Evolutionary conservation across 2,888 invertebrate species (phyloP), one percentile per base, ranked within the genome.

Genomic region (Drosophila fungiperda): DNA sequence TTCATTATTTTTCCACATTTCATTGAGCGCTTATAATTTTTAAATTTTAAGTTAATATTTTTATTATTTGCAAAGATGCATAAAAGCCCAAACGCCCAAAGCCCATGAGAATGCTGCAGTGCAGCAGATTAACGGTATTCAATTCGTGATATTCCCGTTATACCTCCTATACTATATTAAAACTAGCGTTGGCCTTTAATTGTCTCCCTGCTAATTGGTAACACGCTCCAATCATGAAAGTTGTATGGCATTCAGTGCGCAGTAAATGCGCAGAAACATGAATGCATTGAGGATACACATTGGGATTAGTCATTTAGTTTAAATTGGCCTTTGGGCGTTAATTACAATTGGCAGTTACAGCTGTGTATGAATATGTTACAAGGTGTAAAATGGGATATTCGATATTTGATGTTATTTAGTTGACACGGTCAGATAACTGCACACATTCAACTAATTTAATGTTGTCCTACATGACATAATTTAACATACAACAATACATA

Each of bases 211-310:
- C 15, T 8, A 45, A 45, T 45, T 45, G 4, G 23, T 15, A 2
- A 8, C 1, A 23, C 7, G 23, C 45, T 8, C 4, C 45, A 26
- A 17, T 23, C 80, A 76, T 80, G 76, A 60, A 80, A 76, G 62
- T 68, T 76, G 35, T 42, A 38, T 26, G 68, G 48, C 64, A 53
- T 45, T n/a, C 57, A 33, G 33, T 26, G 58, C 1, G 23, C 36
- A 52, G 20, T n/a, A 53, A 33, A 29, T 26, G 58, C 1, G 23
- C 36, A 52, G 20, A 32, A 29, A 53, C 54, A 48, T 48, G 62
- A 57, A 35, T 61, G 57, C 45, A 26, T 17, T 38, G 52, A n/a
- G 59, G 48, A 60, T 49, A n/a, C 26, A 5, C 20, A n/a, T 35
- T 35, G 53, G 50, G 26, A 65, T 70, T 76, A 45, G 54, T 40